Percentiles rank a stretch among this genome's conserved stretches.
These are phyloP conservation scores for Teinopalpus imperialis DNA, from an alignment of 2,888 invertebrate genomes.

Conservation along the genomic window DNA sequence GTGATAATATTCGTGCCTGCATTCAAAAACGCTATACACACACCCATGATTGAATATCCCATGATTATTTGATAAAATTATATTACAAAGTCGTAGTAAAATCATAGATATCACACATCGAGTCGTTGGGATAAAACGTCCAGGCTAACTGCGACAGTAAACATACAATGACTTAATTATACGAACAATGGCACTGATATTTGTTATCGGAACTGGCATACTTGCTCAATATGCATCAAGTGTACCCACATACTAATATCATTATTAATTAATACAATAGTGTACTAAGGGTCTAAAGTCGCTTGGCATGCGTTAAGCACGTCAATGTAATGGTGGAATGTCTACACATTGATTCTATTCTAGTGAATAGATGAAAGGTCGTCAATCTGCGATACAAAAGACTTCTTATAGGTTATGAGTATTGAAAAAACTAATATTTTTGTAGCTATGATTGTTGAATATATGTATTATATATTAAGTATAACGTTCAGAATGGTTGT, in stretches of 20 bases:
- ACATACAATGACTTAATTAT: constrained; percentile 6
- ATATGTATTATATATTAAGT: too few species aligned
- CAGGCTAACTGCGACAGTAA: constrained; percentile 5
- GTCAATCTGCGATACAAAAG: too few species aligned
- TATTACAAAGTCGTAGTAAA: constrained; percentile 13
- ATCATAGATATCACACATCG: not conserved
- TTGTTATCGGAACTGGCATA: constrained; percentile 25
- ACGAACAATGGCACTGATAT: constrained; percentile 18
- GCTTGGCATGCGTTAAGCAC: too few species aligned
- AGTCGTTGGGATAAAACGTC: constrained; percentile 4
- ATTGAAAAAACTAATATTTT: too few species aligned
- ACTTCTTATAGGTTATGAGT: too few species aligned
- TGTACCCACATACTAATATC: constrained; percentile 14
- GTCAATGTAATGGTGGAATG: too few species aligned
- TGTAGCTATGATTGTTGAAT: too few species aligned
- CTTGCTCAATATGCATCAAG: constrained; percentile 10
- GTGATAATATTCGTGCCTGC: constrained; percentile 51
- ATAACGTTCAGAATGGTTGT: too few species aligned
- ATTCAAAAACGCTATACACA: constrained; percentile 45
- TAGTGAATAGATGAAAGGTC: too few species aligned
- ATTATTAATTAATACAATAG: not conserved
- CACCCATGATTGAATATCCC: constrained; percentile 17
- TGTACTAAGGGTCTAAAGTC: constrained; percentile 7
- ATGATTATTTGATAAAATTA: constrained; percentile 16
- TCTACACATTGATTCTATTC: too few species aligned